Base-by-base conservation (phyloP, 2,797 vertebrate species). In the Pantherophis alleghaniensis region DNA sequence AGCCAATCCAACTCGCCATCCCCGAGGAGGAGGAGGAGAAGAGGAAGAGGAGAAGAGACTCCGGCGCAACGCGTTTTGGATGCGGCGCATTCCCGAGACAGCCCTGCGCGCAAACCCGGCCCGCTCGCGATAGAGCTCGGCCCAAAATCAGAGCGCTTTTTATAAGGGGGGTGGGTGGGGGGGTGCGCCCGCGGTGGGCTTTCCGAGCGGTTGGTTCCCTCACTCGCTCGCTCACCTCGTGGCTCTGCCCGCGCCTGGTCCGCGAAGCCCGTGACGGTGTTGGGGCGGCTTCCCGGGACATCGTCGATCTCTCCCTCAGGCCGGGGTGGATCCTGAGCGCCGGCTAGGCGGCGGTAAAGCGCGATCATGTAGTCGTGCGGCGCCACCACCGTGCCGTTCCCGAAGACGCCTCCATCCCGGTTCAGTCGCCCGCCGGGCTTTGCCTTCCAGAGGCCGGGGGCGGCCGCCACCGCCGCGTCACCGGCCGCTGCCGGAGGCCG, bases 211-310 rank as follows among this genome's bases (percentile, higher is more conserved):
- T 32, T 69, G 66, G 66, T 32, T 61, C 93, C 5, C 57, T 59
- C 59, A 6, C 47, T 51, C 51, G 22, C 59, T 60, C 26, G 96
- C 97, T 97, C 97, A 98, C 98, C 98, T 97, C 95, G 20, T 94
- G 90, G 94, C 28, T 10, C 96, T 87, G 97, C 97, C 96, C 97
- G 97, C 90, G 97, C 97, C 96, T 97, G 97, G 95, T 98, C 98
- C 32, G 97, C 97, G 96, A 98, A 98, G 97, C 98, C 98, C 89
- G 98, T 98, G 95, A 98, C 98, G 0, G 98, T 98, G 96, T 98
- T 98, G n/a, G 97, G 97, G 90, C 94, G 96, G 95, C 96, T 95
- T 91, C 89, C 96, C 90, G 95, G 55, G 6, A 91, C 12, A 55
- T 93, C 91, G 18, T 26, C 32, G 47, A 88, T 95, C 18, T 90